Conservation (phyloP, 1,140 invertebrate genomes). For the Heliconius hermathena region DNA sequence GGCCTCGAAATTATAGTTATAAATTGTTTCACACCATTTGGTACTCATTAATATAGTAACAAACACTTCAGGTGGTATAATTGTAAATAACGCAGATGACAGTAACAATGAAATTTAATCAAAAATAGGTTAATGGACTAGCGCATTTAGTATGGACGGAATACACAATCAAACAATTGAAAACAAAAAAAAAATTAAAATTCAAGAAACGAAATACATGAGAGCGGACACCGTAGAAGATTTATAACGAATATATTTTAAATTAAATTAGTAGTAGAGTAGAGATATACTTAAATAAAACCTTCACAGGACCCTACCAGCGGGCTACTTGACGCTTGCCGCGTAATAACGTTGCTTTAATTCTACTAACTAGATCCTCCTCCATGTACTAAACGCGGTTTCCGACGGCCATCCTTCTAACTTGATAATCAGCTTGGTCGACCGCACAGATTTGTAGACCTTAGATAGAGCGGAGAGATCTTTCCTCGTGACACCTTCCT, state of each 20-base stretch:
- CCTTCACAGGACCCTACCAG: neutral
- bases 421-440: constrained; percentile 66
- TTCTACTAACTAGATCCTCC: constrained; percentile 46
- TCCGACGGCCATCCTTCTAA: constrained; percentile 56
- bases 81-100: too few relatives aligned
- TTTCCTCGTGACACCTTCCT: constrained; percentile 41
- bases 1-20: too few relatives aligned
- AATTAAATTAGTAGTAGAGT: neutral
- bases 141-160: too few relatives aligned
- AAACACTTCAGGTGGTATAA: too few relatives aligned
- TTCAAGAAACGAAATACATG: too few relatives aligned
- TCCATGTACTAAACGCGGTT: constrained; percentile 39
- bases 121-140: too few relatives aligned
- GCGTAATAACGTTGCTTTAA: constrained; percentile 59
- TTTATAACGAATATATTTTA: neutral
- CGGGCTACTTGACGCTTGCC: constrained; percentile 14
- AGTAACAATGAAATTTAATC: too few relatives aligned
- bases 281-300: neutral
- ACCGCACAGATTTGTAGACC: constrained; percentile 53
- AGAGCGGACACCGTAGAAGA: neutral
- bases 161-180: too few relatives aligned
- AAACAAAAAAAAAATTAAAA: too few relatives aligned
- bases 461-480: constrained; percentile 46
- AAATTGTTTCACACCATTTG: too few relatives aligned
- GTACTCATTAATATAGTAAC: too few relatives aligned